phyloP scores from a whole-genome alignment of 2,113 vertebrate species.

The Urocitellus parryii region DNA sequence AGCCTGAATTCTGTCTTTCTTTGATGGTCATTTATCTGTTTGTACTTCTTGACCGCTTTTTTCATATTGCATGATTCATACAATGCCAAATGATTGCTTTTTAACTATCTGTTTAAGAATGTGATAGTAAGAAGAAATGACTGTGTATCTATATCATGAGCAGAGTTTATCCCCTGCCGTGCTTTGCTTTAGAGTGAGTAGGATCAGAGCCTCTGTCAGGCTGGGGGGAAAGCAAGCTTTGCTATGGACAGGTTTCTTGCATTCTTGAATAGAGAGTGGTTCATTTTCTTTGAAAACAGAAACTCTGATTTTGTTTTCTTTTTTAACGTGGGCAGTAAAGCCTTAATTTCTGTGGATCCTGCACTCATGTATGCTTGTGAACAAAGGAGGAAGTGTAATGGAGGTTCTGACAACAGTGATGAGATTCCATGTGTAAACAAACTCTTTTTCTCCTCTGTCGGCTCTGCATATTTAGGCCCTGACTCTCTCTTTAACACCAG shows the following conservation, averaged over 20 bases:
- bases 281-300: not conserved
- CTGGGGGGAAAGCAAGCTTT: not conserved
- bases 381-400: not conserved
- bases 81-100: conserved; percentile 25
- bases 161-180: not conserved
- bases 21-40: conserved; percentile 31
- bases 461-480: too few relatives aligned
- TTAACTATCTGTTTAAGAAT: conserved; percentile 15
- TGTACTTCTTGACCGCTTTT: not conserved
- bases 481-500: not conserved
- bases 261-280: not conserved
- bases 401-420: not conserved
- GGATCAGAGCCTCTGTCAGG: not conserved
- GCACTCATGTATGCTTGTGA: not conserved
- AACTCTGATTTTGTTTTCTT: not conserved
- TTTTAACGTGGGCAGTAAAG: not conserved
- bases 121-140: not conserved
- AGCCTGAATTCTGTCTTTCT: not conserved
- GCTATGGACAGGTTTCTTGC: not conserved
- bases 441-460: not conserved
- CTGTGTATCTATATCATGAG: not conserved
- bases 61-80: not conserved
- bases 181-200: not conserved
- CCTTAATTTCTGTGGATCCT: not conserved
- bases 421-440: not conserved